phyloP scores from a whole-genome alignment of 2,113 vertebrate genomes.

The Stegastes partitus region DNA sequence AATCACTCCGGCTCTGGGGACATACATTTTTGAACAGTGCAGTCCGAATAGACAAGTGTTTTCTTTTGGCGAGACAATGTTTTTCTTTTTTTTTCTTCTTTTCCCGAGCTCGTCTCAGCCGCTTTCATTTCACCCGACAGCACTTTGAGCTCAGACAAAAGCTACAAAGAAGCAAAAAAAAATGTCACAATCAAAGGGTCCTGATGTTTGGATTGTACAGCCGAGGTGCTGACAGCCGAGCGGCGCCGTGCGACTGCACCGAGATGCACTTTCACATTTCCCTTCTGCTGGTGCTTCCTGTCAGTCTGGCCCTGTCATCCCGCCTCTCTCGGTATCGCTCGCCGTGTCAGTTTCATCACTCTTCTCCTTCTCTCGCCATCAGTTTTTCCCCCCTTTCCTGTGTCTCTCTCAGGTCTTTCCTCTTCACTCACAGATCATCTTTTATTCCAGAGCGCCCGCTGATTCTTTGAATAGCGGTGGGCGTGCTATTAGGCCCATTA shows the following conservation, averaged over 20 bases:
- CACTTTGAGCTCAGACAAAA: constrained; percentile 56
- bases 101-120: constrained; percentile 1
- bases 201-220: constrained; percentile 65
- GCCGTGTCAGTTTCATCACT: constrained; percentile 48
- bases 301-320: constrained; percentile 57
- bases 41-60: constrained; percentile 60
- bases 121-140: constrained; percentile 67
- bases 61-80: constrained; percentile 56
- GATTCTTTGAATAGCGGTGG: constrained; percentile 57
- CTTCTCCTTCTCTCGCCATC: constrained; percentile 42
- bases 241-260: constrained; percentile 33
- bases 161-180: constrained; percentile 40
- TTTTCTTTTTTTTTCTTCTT: constrained; percentile 31
- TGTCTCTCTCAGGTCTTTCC: constrained; percentile 23
- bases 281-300: constrained; percentile 49
- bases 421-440: constrained; percentile 36
- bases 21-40: constrained; percentile 40
- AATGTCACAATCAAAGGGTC: constrained; percentile 65
- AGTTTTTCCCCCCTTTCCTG: neutral
- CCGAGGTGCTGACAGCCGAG: constrained; percentile 63
- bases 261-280: constrained; percentile 48
- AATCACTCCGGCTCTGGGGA: constrained; percentile 56
- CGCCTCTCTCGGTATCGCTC: constrained; percentile 30
- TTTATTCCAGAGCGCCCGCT: constrained; percentile 38
- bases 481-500: constrained; percentile 70